Evolutionary conservation across 2,888 invertebrate species (phyloP).

Genomic region (Pantelozetes paolii): DNA sequence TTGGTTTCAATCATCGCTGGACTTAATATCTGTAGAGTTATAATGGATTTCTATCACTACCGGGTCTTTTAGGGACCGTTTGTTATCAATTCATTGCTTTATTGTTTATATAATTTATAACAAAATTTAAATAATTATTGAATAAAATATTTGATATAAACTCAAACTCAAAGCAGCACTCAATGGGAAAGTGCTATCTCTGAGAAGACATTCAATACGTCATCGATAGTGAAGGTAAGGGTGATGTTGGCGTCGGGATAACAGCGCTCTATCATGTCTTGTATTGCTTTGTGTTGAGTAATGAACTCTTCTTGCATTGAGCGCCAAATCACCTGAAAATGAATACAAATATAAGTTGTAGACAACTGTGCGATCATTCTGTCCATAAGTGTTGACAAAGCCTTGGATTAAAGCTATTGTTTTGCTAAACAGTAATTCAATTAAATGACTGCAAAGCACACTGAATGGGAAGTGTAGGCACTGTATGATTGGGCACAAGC

Average conservation of each 20-base stretch:
- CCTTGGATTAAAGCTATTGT: no score
- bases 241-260: constrained; percentile 92
- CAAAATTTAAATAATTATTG: neutral
- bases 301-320: constrained; percentile 99
- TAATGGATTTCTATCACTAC: constrained; percentile 78
- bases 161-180: constrained; percentile 17
- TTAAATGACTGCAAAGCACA: no score
- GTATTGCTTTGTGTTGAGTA: constrained; percentile 86
- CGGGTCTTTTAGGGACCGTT: constrained; percentile 61
- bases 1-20: constrained; percentile 69
- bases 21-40: constrained; percentile 75
- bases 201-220: constrained; percentile 93
- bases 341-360: constrained; percentile 28
- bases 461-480: neutral
- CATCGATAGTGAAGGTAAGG: constrained; percentile 89
- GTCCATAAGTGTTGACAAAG: neutral
- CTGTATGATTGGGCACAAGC: neutral
- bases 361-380: neutral
- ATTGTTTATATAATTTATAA: neutral
- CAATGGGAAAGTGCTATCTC: constrained; percentile 94
- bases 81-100: neutral
- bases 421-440: no score
- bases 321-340: constrained; percentile 85
- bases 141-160: neutral
- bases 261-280: constrained; percentile 86